Evolutionary conservation across 2,888 invertebrate species (phyloP).

Genomic region (Ichneumoninae sp.): DNA sequence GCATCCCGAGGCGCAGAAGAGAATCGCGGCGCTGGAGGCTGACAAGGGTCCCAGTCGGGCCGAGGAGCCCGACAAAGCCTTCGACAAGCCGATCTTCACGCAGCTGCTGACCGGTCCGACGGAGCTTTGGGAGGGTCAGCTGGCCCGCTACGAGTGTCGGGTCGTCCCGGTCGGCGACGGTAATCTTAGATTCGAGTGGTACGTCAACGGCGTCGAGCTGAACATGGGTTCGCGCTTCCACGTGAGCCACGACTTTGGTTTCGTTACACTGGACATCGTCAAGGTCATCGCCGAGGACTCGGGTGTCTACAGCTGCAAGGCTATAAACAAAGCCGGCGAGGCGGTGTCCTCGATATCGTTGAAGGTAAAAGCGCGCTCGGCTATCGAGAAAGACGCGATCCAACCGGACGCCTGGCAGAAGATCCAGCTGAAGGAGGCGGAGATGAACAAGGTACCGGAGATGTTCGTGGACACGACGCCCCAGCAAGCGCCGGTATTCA

Average conservation of each 20-base stretch:
- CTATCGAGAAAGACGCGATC: conserved; percentile 92
- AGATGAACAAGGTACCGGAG: conserved; percentile 95
- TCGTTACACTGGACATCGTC: conserved; percentile 95
- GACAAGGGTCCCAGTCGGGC: conserved; percentile 88
- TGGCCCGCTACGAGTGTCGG: conserved; percentile 95
- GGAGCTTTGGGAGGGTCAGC: conserved; percentile 96
- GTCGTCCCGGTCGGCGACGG: conserved; percentile 98
- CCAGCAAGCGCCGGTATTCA: conserved; percentile 97
- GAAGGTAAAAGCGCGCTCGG: conserved; percentile 93
- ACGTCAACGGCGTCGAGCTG: conserved; percentile 96
- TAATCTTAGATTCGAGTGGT: conserved; percentile 97
- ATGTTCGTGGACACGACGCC: conserved; percentile 94
- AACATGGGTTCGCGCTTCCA: conserved; percentile 97
- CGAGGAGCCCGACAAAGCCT: conserved; percentile 92
- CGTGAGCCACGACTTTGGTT: conserved; percentile 96
- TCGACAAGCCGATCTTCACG: conserved; percentile 96
- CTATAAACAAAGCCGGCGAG: conserved; percentile 96
- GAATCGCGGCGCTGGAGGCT: conserved; percentile 94
- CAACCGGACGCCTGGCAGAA: conserved; percentile 97
- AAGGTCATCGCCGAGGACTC: conserved; percentile 95
- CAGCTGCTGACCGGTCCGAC: conserved; percentile 94
- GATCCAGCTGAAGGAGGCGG: conserved; percentile 95
- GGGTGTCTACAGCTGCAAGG: conserved; percentile 97
- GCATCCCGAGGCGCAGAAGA: conserved; percentile 96
- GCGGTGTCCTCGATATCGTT: conserved; percentile 96